Percentiles rank a stretch among this genome's conserved stretches.
Conservation (phyloP, 2,113 vertebrate species). For the Neolamprologus ventralis region DNA sequence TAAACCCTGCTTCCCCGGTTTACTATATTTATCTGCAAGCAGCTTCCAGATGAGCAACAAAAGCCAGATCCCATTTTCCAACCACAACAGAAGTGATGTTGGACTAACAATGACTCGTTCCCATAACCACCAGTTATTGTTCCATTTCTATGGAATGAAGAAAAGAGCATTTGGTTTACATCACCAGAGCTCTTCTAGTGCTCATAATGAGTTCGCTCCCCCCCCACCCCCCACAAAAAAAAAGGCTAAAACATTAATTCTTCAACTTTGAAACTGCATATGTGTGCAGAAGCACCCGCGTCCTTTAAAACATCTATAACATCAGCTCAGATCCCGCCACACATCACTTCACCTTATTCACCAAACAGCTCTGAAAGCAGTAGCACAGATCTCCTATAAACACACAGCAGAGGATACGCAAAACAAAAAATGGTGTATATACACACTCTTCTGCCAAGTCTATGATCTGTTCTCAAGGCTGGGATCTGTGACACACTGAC, state of each 20-base stretch:
- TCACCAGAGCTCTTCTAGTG: background rate
- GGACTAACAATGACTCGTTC: background rate
- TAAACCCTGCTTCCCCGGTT: background rate
- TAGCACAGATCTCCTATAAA: background rate
- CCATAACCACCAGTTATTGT: background rate
- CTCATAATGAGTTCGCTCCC: constrained; percentile 4
- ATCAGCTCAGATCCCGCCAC: background rate
- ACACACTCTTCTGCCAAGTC: background rate
- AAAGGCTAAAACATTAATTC: constrained; percentile 4
- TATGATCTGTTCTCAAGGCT: background rate
- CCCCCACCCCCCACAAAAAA: background rate
- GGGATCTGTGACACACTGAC: background rate
- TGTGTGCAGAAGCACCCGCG: background rate
- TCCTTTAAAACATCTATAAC: constrained; percentile 24
- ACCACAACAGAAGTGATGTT: background rate
- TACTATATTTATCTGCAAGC: background rate
- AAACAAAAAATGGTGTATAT: background rate
- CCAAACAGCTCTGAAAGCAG: background rate
- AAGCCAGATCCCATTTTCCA: constrained; percentile 19
- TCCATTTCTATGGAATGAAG: background rate
- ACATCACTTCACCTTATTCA: constrained; percentile 21
- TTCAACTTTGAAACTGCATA: background rate
- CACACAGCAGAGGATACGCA: background rate
- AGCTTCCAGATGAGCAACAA: background rate
- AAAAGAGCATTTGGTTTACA: constrained; percentile 2